Evolutionary conservation across 2,888 invertebrate genomes (phyloP), one percentile per base, ranked within the genome.

Genomic region (Latheticus oryzae): DNA sequence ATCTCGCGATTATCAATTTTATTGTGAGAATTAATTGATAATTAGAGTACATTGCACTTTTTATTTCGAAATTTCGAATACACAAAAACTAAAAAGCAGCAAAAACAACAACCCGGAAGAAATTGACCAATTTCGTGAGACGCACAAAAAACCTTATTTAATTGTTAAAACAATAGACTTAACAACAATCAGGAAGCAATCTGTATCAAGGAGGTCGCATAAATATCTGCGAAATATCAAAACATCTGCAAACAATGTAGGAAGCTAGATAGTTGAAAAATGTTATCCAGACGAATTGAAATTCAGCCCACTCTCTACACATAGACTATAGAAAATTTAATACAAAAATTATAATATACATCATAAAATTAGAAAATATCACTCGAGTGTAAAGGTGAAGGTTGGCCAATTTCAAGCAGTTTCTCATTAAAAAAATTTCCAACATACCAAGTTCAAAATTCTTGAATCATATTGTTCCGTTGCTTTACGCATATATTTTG

Each of bases 131-230:
- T 15, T 7, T 5, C 17, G 9, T 42, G 42, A 16, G 42, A 42
- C 5, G 24, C 15, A 42, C 15, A 13, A 40, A 40, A 38, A 37
- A n/a, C 30, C 7, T 37, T 13, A 24, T 24, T 9, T 24, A 24
- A 24, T 24, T 24, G n/a, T n/a, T 2, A 28, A 24, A 42, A 42
- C 24, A 28, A 24, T 17, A 17, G 13, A 8, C 30, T 23, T 19
- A 47, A 30, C 32, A 32, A 32, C 4, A 38, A 33, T 19, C 19
- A 48, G 48, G 48, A 48, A 47, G 21, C 9, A 13, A 42, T 17
- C 15, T 42, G 16, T 45, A 45, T 45, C 45, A 30, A 8, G 24
- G 48, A 48, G 48, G 48, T n/a, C 48, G 32, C 16, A 43, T 28
- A 28, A 11, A 9, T 40, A 40, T 40, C 40, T 13, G 13, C 4